These are phyloP conservation scores for Formica selysi DNA, from an alignment of 1,140 invertebrate species.

Conservation along the genomic window DNA sequence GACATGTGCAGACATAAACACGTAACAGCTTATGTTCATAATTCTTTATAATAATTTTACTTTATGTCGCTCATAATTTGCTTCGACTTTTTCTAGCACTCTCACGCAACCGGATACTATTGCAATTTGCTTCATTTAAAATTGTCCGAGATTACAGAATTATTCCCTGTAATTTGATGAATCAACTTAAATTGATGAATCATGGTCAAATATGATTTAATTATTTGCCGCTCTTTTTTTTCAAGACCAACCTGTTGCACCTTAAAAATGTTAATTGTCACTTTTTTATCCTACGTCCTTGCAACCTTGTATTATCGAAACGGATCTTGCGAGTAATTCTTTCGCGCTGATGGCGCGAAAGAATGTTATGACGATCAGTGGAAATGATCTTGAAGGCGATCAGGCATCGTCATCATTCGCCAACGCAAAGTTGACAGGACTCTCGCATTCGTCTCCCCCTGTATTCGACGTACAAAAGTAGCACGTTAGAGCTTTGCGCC, in stretches of 20 bases:
- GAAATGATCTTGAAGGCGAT: constrained; percentile 18
- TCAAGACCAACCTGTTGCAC: neutral
- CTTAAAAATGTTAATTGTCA: neutral
- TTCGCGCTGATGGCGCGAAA: constrained; percentile 14
- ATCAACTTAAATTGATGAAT: constrained; percentile 33
- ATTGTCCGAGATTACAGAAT: neutral
- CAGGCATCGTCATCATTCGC: neutral
- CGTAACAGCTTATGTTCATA: neutral
- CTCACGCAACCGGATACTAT: neutral
- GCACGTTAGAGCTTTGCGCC: neutral
- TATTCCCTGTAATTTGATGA: constrained; percentile 18
- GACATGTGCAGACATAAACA: constrained; percentile 13
- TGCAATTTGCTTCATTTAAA: neutral
- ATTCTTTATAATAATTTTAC: neutral
- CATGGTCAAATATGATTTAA: neutral
- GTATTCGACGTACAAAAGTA: constrained; percentile 20
- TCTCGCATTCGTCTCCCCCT: neutral
- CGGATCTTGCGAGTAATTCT: constrained; percentile 58
- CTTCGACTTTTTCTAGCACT: neutral
- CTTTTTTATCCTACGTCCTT: constrained; percentile 17
- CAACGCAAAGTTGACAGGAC: neutral
- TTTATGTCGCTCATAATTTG: neutral
- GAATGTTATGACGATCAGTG: constrained; percentile 14
- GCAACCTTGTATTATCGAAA: constrained; percentile 49
- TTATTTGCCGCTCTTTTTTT: neutral